These are phyloP conservation scores for Parotocinclus haroldoi DNA, from an alignment of 2,797 vertebrate genomes.

Conservation along the genomic window DNA sequence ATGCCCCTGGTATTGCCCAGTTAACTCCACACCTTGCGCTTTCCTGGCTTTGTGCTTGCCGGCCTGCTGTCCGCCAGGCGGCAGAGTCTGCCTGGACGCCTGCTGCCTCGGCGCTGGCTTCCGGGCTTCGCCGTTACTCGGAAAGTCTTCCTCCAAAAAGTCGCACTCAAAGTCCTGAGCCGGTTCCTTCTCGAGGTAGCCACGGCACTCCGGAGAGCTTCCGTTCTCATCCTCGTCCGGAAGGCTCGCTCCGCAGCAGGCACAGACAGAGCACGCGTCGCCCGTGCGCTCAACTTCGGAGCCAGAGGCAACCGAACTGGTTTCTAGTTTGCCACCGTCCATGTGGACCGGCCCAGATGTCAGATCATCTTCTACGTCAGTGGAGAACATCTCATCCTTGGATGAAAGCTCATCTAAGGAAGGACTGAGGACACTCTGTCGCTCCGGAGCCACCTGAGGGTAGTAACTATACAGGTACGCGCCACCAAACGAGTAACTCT, in stretches of 20 bases:
- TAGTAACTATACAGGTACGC: constrained; percentile 51
- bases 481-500: constrained; percentile 37
- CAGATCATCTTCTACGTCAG: constrained; percentile 51
- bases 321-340: constrained; percentile 39
- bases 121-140: constrained; percentile 7
- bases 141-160: constrained; percentile 2
- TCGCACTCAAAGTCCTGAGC: constrained; percentile 38
- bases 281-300: constrained; percentile 5
- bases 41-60: constrained; percentile 33
- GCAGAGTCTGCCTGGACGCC: constrained; percentile 20
- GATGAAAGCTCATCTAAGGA: constrained; percentile 59
- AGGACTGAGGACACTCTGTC: constrained; percentile 57
- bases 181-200: constrained; percentile 18
- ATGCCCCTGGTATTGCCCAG: constrained; percentile 28
- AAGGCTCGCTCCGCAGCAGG: constrained; percentile 52
- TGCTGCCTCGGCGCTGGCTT: constrained; percentile 17
- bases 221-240: constrained; percentile 10
- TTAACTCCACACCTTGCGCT: constrained; percentile 20
- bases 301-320: neutral
- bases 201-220: constrained; percentile 10
- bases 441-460: constrained; percentile 47
- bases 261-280: constrained; percentile 34
- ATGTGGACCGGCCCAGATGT: constrained; percentile 38
- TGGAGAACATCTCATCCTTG: constrained; percentile 58
- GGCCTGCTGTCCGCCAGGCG: constrained; percentile 20